Conservation (phyloP, 2,888 invertebrate species). For the Gortyna flavago region DNA sequence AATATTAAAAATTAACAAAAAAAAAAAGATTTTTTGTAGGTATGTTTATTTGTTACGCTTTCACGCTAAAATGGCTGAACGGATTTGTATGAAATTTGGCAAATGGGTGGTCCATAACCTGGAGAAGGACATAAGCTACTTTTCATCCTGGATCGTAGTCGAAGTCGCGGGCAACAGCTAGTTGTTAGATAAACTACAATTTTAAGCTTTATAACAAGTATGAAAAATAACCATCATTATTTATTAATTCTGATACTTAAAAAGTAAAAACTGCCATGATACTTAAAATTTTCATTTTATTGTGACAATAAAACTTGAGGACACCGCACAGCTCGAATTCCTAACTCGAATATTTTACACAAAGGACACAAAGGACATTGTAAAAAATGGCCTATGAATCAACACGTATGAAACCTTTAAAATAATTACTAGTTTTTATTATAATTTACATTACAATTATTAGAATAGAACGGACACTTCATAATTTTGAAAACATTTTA, state of each 20-base stretch:
- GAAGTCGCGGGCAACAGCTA: background rate
- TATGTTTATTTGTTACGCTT: background rate
- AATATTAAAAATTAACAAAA: no score
- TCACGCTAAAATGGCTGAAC: background rate
- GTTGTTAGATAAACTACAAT: background rate
- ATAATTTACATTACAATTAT: no score
- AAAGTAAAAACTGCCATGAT: background rate
- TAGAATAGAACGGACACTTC: no score
- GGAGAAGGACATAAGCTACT: background rate
- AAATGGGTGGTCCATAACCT: background rate
- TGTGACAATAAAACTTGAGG: conserved; percentile 42
- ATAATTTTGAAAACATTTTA: no score
- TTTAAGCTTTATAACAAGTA: background rate
- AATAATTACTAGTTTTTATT: no score
- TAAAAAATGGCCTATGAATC: no score
- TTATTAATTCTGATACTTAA: conserved; percentile 1
- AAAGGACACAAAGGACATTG: conserved; percentile 51
- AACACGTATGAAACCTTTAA: no score
- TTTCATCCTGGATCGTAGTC: background rate
- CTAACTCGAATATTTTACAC: conserved; percentile 53
- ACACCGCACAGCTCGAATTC: conserved; percentile 24
- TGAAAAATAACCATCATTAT: background rate
- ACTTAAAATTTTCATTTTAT: conserved; percentile 41
- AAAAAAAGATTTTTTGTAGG: no score
- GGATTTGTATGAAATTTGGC: background rate